Base-by-base conservation (phyloP, 1,140 invertebrate species). In the Mylabris phalerata region DNA sequence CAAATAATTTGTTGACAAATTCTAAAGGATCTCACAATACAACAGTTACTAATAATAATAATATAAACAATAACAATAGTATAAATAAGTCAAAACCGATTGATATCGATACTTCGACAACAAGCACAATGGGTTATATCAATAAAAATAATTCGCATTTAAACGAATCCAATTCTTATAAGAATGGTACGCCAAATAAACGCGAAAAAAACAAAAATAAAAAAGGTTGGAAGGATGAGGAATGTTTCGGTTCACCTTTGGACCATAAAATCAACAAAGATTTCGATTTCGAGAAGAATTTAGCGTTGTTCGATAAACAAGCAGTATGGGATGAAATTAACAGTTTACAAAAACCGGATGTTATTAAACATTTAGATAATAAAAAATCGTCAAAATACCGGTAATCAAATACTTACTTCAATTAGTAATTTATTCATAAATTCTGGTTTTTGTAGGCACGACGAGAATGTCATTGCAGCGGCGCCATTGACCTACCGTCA, bases 241-340 rank as follows among this genome's bases (percentile, higher is more conserved):
- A 74, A 26, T 80, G 78, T 70, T 82, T 82, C 70, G 79, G 78
- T 6, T 75, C 75, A 0, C 72, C 76, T n/a, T 70, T 76, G 1
- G 77, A 80, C 51, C 75, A 78, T 57, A 75, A 60, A 5, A 74
- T 79, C 9, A 67, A 78, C 42, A 73, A 90, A 70, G 90, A 93
- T 64, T 95, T 95, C 80, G 93, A 95, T 79, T 95, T 95, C 82
- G 92, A 95, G 73, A 93, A 91, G 61, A 95, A 95, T 79, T 77
- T 95, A 13, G 90, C 91, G 9, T 75, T 95, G 25, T 95, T 95
- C 77, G 88, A 95, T 75, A 95, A 95, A 77, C 82, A 85, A 73
- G 85, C 84, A 44, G 77, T 82, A 57, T 87, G 84, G 83, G 84
- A 91, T 67, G 82, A 89, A 73, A 83, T 90, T 57, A 84, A 87